Conservation (phyloP, 1,140 invertebrate species). For the Drosophila ambigua region DNA sequence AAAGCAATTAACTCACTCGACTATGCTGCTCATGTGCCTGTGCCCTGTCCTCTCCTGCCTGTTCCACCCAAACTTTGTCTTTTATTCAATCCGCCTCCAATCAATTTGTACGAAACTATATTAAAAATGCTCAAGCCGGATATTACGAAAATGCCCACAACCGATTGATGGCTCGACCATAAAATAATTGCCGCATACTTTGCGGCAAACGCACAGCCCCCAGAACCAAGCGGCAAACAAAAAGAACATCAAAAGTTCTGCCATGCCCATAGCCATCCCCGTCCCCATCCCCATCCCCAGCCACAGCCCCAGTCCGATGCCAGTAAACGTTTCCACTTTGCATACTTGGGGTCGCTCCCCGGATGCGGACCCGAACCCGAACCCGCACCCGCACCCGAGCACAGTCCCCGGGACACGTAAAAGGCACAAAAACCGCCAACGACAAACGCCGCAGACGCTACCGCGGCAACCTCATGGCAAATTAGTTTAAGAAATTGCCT, state of each 20-base stretch:
- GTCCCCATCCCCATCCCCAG: too few relatives aligned
- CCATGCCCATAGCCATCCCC: conserved; percentile 1
- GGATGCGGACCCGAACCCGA: too few relatives aligned
- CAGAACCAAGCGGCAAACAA: conserved; percentile 1
- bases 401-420: conserved; percentile 24
- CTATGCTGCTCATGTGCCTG: conserved; percentile 24
- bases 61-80: neutral
- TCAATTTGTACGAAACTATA: conserved; percentile 63
- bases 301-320: neutral
- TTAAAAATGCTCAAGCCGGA: conserved; percentile 75
- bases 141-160: conserved; percentile 68
- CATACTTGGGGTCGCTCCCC: conserved; percentile 30
- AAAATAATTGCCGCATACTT: conserved; percentile 64
- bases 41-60: neutral
- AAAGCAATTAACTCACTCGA: conserved; percentile 57
- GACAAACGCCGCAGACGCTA: conserved; percentile 19
- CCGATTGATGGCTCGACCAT: conserved; percentile 57
- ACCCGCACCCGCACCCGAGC: too few relatives aligned
- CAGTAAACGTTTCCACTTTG: conserved; percentile 46
- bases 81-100: conserved; percentile 24
- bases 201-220: conserved; percentile 5
- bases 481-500: conserved; percentile 63
- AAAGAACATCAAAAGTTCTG: conserved; percentile 52
- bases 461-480: conserved; percentile 50
- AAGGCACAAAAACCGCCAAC: conserved; percentile 43